Conservation (phyloP, 2,797 vertebrate genomes). For the Enteromius argenteus region DNA sequence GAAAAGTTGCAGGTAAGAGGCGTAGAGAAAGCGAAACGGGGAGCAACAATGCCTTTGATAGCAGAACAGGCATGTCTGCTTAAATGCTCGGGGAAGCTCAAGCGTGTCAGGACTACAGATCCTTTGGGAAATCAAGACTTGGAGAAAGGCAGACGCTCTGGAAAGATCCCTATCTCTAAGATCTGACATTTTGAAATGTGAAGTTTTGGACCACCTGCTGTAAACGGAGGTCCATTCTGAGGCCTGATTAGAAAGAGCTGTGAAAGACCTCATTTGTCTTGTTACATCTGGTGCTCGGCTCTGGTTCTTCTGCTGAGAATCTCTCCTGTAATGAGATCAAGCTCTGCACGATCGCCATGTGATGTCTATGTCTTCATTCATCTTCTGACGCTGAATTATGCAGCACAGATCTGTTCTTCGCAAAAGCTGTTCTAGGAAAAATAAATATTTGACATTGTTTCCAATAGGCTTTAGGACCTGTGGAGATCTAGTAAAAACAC, state of each 20-base stretch:
- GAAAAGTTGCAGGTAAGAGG: constrained; percentile 43
- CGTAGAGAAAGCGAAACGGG: constrained; percentile 26
- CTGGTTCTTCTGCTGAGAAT: constrained; percentile 58
- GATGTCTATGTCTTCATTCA: constrained; percentile 75
- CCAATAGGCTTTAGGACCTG: not conserved
- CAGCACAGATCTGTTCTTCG: constrained; percentile 69
- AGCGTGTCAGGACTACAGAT: constrained; percentile 76
- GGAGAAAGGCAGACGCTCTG: constrained; percentile 72
- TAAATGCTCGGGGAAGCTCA: constrained; percentile 74
- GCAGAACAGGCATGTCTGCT: constrained; percentile 65
- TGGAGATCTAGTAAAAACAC: not conserved
- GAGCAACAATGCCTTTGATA: constrained; percentile 51
- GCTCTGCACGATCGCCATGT: constrained; percentile 74
- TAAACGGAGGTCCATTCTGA: constrained; percentile 66
- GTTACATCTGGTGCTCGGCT: constrained; percentile 69
- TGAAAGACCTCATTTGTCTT: constrained; percentile 71
- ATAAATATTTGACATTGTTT: constrained; percentile 31
- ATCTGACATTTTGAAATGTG: constrained; percentile 78
- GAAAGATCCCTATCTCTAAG: constrained; percentile 70
- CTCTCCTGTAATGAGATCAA: constrained; percentile 75
- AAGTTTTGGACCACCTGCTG: constrained; percentile 72
- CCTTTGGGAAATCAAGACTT: constrained; percentile 78
- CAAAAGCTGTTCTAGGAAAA: constrained; percentile 16
- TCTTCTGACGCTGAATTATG: constrained; percentile 62
- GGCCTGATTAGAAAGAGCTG: constrained; percentile 68